Percentiles rank a stretch among this genome's conserved stretches.
These are phyloP conservation scores for Melospiza georgiana DNA, from an alignment of 2,113 vertebrate genomes.

Conservation along the genomic window DNA sequence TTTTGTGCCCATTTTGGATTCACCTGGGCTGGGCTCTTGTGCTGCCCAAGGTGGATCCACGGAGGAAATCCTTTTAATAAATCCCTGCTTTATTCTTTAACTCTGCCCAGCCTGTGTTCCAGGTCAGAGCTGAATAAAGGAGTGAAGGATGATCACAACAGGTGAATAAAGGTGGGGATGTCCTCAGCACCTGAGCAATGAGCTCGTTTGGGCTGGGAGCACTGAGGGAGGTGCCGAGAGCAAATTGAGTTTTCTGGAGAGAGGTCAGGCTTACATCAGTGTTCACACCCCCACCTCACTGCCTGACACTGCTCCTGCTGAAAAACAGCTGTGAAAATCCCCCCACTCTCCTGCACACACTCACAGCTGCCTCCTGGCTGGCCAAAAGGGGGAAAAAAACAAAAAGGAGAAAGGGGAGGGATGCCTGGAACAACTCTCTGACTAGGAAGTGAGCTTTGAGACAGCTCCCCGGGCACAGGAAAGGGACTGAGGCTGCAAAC, in stretches of 20 bases:
- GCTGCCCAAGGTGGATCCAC: neutral
- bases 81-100: neutral
- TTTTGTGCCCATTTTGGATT: neutral
- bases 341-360: too few relatives aligned
- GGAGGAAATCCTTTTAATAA: neutral
- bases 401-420: neutral
- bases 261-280: neutral
- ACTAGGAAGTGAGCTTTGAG: neutral
- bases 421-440: neutral
- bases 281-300: neutral
- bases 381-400: neutral
- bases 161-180: rapidly evolving
- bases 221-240: neutral
- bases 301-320: neutral
- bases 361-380: neutral
- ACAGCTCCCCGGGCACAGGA: neutral
- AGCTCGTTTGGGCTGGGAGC: neutral
- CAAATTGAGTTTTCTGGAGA: neutral
- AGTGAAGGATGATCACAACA: rapidly evolving
- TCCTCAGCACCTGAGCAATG: neutral
- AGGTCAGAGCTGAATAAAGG: neutral
- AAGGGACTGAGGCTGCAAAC: neutral
- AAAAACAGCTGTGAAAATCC: rapidly evolving
- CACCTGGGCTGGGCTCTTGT: neutral
- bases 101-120: neutral